Evolutionary conservation across 2,113 vertebrate genomes (phyloP).

Genomic region (Cettia cetti): DNA sequence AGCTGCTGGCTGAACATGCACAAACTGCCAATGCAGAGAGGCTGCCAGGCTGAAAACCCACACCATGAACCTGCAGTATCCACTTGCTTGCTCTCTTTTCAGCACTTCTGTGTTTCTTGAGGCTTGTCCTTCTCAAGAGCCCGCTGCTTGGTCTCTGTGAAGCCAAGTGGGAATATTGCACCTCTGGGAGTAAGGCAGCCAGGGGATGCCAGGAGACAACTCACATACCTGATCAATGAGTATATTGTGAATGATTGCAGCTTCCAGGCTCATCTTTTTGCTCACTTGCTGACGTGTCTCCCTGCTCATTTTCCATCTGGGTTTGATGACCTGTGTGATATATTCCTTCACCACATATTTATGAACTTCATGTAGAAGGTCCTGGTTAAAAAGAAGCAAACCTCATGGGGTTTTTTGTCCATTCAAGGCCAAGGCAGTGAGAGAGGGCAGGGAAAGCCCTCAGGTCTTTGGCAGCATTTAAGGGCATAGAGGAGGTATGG

Average conservation of each 20-base stretch:
- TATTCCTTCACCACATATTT: constrained; percentile 65
- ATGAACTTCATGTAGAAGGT: constrained; percentile 60
- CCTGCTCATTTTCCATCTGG: constrained; percentile 5
- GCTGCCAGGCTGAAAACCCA: not conserved
- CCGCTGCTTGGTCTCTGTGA: not conserved
- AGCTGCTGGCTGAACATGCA: not conserved
- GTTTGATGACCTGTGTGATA: constrained; percentile 46
- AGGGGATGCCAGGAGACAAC: not conserved
- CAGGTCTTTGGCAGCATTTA: not conserved
- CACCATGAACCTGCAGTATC: not conserved
- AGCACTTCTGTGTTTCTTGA: not conserved
- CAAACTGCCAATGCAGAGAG: not conserved
- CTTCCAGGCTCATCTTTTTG: constrained; percentile 66
- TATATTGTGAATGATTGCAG: constrained; percentile 3
- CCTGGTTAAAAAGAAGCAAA: constrained; percentile 38
- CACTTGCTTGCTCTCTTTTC: not conserved
- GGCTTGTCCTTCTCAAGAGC: not conserved
- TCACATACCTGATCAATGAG: constrained; percentile 65
- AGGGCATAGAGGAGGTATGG: not conserved
- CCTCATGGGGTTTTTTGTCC: not conserved
- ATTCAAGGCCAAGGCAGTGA: not conserved
- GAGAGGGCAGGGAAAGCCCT: not conserved
- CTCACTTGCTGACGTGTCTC: constrained; percentile 12
- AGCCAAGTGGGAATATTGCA: not conserved
- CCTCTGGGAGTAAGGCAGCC: not conserved